phyloP scores from a whole-genome alignment of 2,113 vertebrate genomes.

The Propithecus coquereli region DNA sequence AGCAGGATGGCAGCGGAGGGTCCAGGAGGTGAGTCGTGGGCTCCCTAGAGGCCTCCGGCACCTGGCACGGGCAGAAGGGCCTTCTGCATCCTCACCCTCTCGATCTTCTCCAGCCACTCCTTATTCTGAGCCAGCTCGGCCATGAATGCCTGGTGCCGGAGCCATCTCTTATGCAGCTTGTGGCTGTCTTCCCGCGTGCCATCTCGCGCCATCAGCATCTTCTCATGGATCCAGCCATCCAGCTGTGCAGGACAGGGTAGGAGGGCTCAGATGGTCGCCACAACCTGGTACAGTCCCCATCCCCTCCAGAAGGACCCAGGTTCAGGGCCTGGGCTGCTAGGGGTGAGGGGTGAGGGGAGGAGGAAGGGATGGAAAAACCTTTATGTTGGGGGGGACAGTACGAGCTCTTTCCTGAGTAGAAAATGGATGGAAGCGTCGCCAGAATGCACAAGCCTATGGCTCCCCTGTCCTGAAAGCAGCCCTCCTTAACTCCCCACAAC shows the following conservation, averaged over 20 bases:
- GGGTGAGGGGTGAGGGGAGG: background rate
- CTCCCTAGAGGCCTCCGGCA: background rate
- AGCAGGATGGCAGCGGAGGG: background rate
- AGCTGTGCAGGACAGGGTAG: constrained; percentile 80
- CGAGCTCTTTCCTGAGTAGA: background rate
- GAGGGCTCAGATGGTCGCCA: background rate
- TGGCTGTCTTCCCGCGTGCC: constrained; percentile 87
- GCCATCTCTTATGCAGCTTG: constrained; percentile 93
- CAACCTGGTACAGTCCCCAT: background rate
- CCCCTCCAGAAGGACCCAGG: background rate
- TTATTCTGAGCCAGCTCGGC: constrained; percentile 93
- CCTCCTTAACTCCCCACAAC: background rate
- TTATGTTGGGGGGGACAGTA: background rate
- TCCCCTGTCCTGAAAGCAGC: background rate
- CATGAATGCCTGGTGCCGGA: constrained; percentile 94
- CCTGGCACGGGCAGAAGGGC: background rate
- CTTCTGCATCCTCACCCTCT: constrained; percentile 84
- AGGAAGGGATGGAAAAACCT: background rate
- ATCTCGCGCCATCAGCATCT: constrained; percentile 93
- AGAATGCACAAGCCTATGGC: background rate
- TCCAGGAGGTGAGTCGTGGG: background rate
- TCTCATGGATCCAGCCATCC: constrained; percentile 93
- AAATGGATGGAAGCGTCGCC: background rate
- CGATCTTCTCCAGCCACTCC: constrained; percentile 93
- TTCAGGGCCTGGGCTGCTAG: background rate